phyloP scores from a whole-genome alignment of 2,888 invertebrate genomes.

The Diogma glabrata region DNA sequence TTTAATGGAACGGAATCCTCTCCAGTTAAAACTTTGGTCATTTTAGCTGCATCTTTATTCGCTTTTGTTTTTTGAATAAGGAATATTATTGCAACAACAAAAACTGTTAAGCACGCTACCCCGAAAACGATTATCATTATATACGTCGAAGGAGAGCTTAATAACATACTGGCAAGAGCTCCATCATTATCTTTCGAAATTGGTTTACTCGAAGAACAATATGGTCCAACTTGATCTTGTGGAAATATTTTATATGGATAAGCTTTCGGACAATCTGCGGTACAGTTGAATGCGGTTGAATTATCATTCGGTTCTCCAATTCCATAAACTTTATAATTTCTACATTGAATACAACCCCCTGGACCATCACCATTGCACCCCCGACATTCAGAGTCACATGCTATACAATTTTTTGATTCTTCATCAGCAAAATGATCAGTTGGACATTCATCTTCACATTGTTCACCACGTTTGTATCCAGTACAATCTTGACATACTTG shows the following conservation, averaged over 20 bases:
- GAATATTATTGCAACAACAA: conserved; percentile 41
- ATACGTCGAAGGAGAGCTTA: neutral
- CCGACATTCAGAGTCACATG: conserved; percentile 71
- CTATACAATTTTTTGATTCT: conserved; percentile 54
- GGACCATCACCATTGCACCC: conserved; percentile 70
- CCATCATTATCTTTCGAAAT: conserved; percentile 30
- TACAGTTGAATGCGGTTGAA: conserved; percentile 71
- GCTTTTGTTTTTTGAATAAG: conserved; percentile 65
- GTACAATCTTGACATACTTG: conserved; percentile 79
- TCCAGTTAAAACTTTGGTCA: conserved; percentile 82
- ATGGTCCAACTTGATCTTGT: conserved; percentile 59
- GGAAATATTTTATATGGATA: conserved; percentile 68
- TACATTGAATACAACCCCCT: conserved; percentile 64
- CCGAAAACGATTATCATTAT: conserved; percentile 25
- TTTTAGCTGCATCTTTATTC: conserved; percentile 82
- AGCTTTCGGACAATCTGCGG: conserved; percentile 66
- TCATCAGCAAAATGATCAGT: conserved; percentile 73
- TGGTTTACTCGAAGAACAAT: conserved; percentile 51
- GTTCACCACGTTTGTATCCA: conserved; percentile 74
- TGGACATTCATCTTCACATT: conserved; percentile 84
- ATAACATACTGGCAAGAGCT: neutral
- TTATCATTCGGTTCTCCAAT: conserved; percentile 45
- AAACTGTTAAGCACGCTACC: conserved; percentile 19
- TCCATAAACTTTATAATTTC: conserved; percentile 61
- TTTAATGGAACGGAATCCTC: conserved; percentile 85